Base-by-base conservation (phyloP, 2,888 invertebrate genomes). In the Omphaloscelis lunosa region DNA sequence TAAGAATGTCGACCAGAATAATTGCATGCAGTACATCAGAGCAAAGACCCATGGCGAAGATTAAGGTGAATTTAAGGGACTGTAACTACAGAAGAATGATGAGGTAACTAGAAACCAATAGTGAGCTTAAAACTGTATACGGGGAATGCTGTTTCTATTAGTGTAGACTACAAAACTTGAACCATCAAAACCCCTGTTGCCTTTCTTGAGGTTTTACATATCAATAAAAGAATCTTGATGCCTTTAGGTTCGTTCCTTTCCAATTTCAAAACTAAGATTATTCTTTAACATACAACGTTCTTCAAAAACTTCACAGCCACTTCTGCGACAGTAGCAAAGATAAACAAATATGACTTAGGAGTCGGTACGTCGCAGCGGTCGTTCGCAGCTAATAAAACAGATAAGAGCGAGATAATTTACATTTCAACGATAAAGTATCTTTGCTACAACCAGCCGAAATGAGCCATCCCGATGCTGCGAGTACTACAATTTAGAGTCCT, bases 401-500 rank as follows among this genome's bases (percentile, higher is more conserved):
- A 95, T 95, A 95, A 93, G 88, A 90, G 87, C 79, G 80, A 91
- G 90, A 94, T 95, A 95, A 94, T 94, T 95, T 93, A 95, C 93
- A 93, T 93, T 93, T 92, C 90, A 88, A 89, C 91, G 90, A 93
- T 94, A 93, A 94, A 95, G 93, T 93, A 95, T 94, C 94, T 93
- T 92, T 92, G 87, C 91, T 91, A 91, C 89, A 93, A 94, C 94
- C 95, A 92, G 92, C 93, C 94, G 92, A 95, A 96, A 96, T 95
- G 96, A 95, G 96, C 95, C 95, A 94, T 96, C 95, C 94, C 93
- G 91, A 94, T 73, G 63, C 92, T 91, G 93, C 91, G 94, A 95
- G 93, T 93, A 93, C 95, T 93, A 93, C 95, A 95, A 96, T 96
- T 96, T 95, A 94, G 92, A 94, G 92, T 91, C 93, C 92, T 93